A percentile compares a stretch with the other conserved stretches of the same genome.
These are phyloP conservation scores for Leucoraja erinaceus DNA, from an alignment of 2,113 vertebrate genomes.

Conservation along the genomic window DNA sequence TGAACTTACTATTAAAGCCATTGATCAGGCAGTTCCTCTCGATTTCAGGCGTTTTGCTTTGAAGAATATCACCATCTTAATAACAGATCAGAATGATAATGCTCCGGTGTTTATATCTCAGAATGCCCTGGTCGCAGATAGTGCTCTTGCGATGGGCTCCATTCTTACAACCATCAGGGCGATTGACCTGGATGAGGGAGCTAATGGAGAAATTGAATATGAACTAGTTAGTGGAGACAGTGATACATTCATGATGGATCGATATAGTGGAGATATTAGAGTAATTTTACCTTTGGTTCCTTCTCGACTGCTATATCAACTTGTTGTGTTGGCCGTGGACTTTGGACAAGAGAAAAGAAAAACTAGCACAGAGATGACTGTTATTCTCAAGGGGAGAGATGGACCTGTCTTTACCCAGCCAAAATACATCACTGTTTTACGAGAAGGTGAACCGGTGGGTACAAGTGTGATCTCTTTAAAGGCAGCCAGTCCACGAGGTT, in stretches of 20 bases:
- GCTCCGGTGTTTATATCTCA: slow-evolving; percentile 82
- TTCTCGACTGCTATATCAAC: slow-evolving; percentile 77
- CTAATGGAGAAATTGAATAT: slow-evolving; percentile 90
- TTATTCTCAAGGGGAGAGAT: slow-evolving; percentile 80
- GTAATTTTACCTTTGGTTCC: slow-evolving; percentile 78
- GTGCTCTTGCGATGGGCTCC: slow-evolving; percentile 79
- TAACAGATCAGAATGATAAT: slow-evolving; percentile 91
- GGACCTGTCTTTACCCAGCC: slow-evolving; percentile 92
- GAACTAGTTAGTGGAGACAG: slow-evolving; percentile 84
- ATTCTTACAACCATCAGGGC: slow-evolving; percentile 82
- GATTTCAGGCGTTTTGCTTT: slow-evolving; percentile 81
- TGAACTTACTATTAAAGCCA: slow-evolving; percentile 87
- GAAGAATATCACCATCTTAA: slow-evolving; percentile 89
- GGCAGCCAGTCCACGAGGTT: slow-evolving; percentile 73
- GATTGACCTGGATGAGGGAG: slow-evolving; percentile 86
- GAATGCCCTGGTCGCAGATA: slow-evolving; percentile 81
- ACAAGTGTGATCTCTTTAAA: slow-evolving; percentile 88
- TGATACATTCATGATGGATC: slow-evolving; percentile 86
- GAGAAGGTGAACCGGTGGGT: slow-evolving; percentile 87
- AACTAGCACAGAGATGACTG: slow-evolving; percentile 78
- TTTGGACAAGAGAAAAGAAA: slow-evolving; percentile 77
- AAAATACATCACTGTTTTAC: slow-evolving; percentile 87
- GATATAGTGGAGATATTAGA: slow-evolving; percentile 84
- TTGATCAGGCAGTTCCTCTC: slow-evolving; percentile 79
- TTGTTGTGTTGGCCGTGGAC: slow-evolving; percentile 83